Evolutionary conservation across 2,888 invertebrate species (phyloP), one percentile per base, ranked within the genome.

Genomic region (Ectobius pallidus): DNA sequence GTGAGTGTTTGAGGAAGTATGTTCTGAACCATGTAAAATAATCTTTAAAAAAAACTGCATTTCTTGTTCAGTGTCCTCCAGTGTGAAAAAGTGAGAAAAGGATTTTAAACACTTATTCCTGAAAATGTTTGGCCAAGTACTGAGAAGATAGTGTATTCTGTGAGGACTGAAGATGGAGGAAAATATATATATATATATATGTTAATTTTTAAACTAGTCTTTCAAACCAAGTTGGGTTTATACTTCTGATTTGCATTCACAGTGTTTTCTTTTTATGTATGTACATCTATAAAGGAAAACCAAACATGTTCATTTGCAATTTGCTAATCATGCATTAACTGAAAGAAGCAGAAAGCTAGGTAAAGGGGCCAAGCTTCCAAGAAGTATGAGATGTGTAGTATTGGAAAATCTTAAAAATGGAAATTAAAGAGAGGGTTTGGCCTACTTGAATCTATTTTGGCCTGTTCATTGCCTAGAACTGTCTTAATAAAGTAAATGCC

Each of bases 221-320:
- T 71, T 71, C 71, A 67, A 52, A 65, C 65, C 71, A 71, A 71
- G 65, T 71, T 71, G 71, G 58, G 67, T 71, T 71, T 67, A 49
- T 42, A 67, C 49, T 71, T 71, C 55, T 71, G 20, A 65, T 71
- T 55, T 71, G 71, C 71, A 65, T 71, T 65, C 49, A 49, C 27
- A 27, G 30, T 58, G 7, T 46, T n/a, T n/a, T n/a, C n/a, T 58
- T 58, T 58, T 27, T 58, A 58, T 58, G n/a, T 27, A 68, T 68
- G 30, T 49, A 68, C 14, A 49, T 30, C 39, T 61, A 30, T 55
- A 34, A 55, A 55, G 7, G 18, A 55, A 58, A 39, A 42, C 44
- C 18, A 68, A 39, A 1, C n/a, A 46, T 3, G 44, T 49, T 42
- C 30, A 30, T 68, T 46, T 46, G 30, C 46, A 68, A 3, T n/a